phyloP scores from a whole-genome alignment of 2,888 invertebrate species.

The Tetrapedia diversipes region DNA sequence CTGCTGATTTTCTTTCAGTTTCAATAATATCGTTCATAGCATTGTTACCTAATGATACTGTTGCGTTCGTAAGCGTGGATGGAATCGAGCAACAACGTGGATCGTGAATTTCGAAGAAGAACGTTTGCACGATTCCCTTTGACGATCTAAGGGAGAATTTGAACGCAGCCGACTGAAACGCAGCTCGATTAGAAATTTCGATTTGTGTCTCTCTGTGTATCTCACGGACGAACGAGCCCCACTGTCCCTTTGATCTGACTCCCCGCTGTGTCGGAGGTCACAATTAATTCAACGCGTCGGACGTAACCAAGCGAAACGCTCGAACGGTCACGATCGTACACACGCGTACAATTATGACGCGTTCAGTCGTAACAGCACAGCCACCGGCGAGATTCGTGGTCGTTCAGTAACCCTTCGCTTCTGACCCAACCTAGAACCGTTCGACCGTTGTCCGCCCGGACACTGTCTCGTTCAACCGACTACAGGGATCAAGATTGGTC shows the following conservation, averaged over 20 bases:
- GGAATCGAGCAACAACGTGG: neutral
- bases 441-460: neutral
- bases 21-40: too few relatives aligned
- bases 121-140: neutral
- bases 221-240: slow-evolving; percentile 16
- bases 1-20: neutral
- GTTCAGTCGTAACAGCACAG: neutral
- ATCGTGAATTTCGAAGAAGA: too few relatives aligned
- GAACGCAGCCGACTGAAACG: neutral
- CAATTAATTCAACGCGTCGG: slow-evolving; percentile 32
- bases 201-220: neutral
- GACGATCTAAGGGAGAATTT: neutral
- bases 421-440: neutral
- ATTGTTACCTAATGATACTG: neutral
- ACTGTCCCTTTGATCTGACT: slow-evolving; percentile 30
- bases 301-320: slow-evolving; percentile 7
- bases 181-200: neutral
- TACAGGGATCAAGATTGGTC: too few relatives aligned
- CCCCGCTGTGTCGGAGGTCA: slow-evolving; percentile 11
- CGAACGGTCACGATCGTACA: slow-evolving; percentile 10
- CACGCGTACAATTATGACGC: slow-evolving; percentile 25
- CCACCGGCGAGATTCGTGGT: neutral
- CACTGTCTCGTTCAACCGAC: neutral
- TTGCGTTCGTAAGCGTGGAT: neutral
- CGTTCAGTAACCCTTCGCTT: slow-evolving; percentile 19